These are phyloP conservation scores for Nudaria mundana DNA, from an alignment of 2,888 invertebrate species.

Conservation along the genomic window DNA sequence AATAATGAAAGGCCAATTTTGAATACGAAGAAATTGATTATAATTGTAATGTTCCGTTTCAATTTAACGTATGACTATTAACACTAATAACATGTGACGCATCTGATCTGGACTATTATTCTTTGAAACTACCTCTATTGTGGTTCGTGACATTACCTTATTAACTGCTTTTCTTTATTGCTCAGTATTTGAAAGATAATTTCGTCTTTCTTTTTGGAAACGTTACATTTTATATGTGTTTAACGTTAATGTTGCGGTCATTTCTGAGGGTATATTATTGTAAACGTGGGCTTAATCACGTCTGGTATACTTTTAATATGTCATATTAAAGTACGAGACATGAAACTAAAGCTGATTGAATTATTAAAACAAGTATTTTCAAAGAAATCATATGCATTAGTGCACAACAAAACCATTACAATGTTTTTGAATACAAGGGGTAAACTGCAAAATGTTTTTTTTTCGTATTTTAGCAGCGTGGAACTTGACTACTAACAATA, in stretches of 20 bases:
- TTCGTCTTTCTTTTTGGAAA: constrained; percentile 27
- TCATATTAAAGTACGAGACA: not conserved
- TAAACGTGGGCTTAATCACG: not conserved
- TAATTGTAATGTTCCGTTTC: not conserved
- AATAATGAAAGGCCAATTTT: too few species aligned
- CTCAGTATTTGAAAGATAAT: constrained; percentile 42
- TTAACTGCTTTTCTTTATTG: constrained; percentile 49
- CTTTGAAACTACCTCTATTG: constrained; percentile 16
- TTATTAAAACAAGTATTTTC: too few species aligned
- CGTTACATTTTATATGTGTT: constrained; percentile 29
- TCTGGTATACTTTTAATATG: not conserved
- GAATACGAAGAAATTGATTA: too few species aligned
- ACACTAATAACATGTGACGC: too few species aligned
- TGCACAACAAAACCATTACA: too few species aligned
- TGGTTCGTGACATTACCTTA: constrained; percentile 48
- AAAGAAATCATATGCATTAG: too few species aligned
- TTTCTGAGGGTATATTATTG: constrained; percentile 12
- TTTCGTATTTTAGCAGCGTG: too few species aligned
- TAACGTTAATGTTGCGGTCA: constrained; percentile 27
- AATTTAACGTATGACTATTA: too few species aligned
- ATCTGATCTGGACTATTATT: constrained; percentile 20
- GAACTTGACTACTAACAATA: too few species aligned
- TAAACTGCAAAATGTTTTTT: too few species aligned
- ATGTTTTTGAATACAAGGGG: too few species aligned
- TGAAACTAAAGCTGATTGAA: too few species aligned